A percentile compares a stretch with the other conserved stretches of the same genome.
Conservation (phyloP, 2,797 vertebrate genomes). For the Leptatherina wallacei region DNA sequence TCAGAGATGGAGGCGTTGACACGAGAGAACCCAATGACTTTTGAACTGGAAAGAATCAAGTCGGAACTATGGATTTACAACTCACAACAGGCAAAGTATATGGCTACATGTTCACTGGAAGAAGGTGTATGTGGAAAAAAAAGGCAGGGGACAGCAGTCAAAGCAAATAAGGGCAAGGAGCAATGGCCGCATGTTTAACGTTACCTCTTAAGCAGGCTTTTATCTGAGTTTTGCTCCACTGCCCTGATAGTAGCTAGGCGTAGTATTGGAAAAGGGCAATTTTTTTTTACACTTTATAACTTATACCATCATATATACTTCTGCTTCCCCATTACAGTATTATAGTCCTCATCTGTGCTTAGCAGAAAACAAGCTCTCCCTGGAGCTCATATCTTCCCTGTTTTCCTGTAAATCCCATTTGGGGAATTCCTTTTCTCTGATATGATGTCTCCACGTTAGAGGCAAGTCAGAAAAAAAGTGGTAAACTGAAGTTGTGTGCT, state of each 20-base stretch:
- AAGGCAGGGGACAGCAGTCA: constrained; percentile 52
- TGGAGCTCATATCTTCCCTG: constrained; percentile 59
- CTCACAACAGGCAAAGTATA: constrained; percentile 9
- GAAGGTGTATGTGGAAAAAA: constrained; percentile 33
- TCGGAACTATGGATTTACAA: constrained; percentile 20
- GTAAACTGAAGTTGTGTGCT: constrained; percentile 40
- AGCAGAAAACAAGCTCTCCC: constrained; percentile 52
- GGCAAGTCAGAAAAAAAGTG: constrained; percentile 16
- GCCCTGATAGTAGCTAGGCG: constrained; percentile 21
- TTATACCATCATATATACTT: background rate
- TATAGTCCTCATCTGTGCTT: constrained; percentile 48
- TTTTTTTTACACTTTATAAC: background rate
- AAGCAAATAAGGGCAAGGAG: constrained; percentile 69
- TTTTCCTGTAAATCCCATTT: constrained; percentile 68
- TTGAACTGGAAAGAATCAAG: constrained; percentile 38
- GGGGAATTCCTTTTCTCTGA: constrained; percentile 64
- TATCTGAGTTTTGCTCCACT: constrained; percentile 50
- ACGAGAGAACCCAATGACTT: constrained; percentile 63
- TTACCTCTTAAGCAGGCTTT: constrained; percentile 37
- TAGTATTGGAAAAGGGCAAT: constrained; percentile 17
- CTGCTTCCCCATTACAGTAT: constrained; percentile 47
- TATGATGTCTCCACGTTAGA: constrained; percentile 42
- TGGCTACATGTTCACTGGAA: constrained; percentile 23
- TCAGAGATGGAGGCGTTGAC: constrained; percentile 61
- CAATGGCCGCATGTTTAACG: constrained; percentile 62